These are phyloP conservation scores for Germaria angustata DNA, from an alignment of 2,888 invertebrate species.

Conservation along the genomic window DNA sequence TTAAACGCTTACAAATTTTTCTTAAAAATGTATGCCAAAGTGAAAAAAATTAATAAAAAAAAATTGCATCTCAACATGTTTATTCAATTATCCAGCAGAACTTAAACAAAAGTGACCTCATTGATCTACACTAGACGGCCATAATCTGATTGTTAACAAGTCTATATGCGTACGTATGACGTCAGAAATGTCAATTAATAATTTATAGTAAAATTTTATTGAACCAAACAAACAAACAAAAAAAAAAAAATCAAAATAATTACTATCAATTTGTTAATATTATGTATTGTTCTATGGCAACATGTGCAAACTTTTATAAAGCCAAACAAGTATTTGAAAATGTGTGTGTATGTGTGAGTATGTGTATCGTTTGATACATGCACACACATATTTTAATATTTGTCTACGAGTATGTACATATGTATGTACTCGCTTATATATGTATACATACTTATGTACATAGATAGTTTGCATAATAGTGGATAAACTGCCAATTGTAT, in stretches of 20 bases:
- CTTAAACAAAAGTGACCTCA: constrained; percentile 65
- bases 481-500: constrained; percentile 19
- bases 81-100: constrained; percentile 64
- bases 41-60: constrained; percentile 1
- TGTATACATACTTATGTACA: not conserved
- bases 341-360: not conserved
- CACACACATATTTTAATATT: too few relatives aligned
- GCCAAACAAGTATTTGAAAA: not conserved
- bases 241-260: constrained; percentile 33
- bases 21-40: constrained; percentile 65
- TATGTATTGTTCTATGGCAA: constrained; percentile 37
- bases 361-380: not conserved
- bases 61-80: constrained; percentile 66
- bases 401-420: too few relatives aligned
- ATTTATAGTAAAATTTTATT: constrained; percentile 35
- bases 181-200: constrained; percentile 61
- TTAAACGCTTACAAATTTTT: constrained; percentile 39
- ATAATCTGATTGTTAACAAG: constrained; percentile 40
- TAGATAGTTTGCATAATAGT: not conserved
- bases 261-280: constrained; percentile 49
- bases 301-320: constrained; percentile 11
- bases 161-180: constrained; percentile 44
- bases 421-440: not conserved
- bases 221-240: too few relatives aligned
- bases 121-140: constrained; percentile 57